phyloP scores from a whole-genome alignment of 2,113 vertebrate genomes.

The Helogale parvula region DNA sequence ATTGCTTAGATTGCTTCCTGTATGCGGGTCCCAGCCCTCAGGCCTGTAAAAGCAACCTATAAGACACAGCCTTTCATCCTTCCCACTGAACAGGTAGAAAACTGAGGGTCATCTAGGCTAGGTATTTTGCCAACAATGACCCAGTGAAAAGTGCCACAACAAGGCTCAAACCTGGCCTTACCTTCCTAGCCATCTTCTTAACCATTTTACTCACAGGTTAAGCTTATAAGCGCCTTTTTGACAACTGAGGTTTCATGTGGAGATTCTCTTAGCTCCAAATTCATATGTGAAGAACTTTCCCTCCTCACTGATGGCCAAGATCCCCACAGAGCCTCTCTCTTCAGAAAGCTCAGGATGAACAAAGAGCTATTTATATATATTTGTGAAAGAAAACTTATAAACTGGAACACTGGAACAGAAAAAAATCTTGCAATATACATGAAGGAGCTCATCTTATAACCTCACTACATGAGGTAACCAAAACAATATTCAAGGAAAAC shows the following conservation, averaged over 20 bases:
- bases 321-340: not conserved
- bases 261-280: not conserved
- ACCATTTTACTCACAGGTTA: not conserved
- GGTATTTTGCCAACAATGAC: not conserved
- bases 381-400: conserved; percentile 28
- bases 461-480: not conserved
- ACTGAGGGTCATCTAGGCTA: not conserved
- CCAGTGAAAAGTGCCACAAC: not conserved
- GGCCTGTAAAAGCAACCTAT: not conserved
- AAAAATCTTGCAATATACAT: not conserved
- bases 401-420: not conserved
- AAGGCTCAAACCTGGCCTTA: not conserved
- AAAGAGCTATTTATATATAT: not conserved
- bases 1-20: not conserved
- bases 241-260: not conserved
- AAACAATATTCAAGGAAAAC: conserved; percentile 8
- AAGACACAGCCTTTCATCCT: not conserved
- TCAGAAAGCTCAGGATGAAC: not conserved
- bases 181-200: not conserved
- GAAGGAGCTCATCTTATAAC: not conserved
- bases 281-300: not conserved
- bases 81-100: not conserved
- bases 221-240: not conserved
- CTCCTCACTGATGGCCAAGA: not conserved
- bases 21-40: rapidly evolving